Evolutionary conservation across 2,797 vertebrate species (phyloP).

Genomic region (Cirrhinus molitorella): DNA sequence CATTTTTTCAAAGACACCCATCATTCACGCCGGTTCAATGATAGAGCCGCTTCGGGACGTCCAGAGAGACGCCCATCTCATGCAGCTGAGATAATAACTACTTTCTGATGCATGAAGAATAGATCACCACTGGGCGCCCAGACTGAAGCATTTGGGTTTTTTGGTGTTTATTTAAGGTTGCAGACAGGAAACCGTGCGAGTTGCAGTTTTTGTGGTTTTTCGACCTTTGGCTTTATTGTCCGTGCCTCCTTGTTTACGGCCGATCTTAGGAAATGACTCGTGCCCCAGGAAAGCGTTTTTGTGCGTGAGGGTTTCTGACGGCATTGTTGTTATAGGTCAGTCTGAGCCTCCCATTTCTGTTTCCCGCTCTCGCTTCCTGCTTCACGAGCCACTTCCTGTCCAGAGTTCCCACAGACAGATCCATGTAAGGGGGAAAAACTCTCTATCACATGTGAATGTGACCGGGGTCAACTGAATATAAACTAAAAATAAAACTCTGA

Average conservation of each 20-base stretch:
- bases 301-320: conserved; percentile 30
- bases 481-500: conserved; percentile 2
- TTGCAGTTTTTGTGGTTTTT: conserved; percentile 28
- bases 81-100: conserved; percentile 39
- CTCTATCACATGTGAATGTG: conserved; percentile 13
- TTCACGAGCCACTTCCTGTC: conserved; percentile 63
- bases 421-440: conserved; percentile 12
- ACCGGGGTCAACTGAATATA: conserved; percentile 17
- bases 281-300: conserved; percentile 36
- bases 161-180: conserved; percentile 42
- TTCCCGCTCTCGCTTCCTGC: conserved; percentile 61
- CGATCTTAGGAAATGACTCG: conserved; percentile 39
- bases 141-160: conserved; percentile 6
- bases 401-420: conserved; percentile 51
- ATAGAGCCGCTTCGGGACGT: not conserved
- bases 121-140: conserved; percentile 22
- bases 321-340: conserved; percentile 55
- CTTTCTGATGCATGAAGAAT: conserved; percentile 4
- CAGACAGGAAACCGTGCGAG: conserved; percentile 47
- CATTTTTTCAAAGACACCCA: conserved; percentile 24
- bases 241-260: conserved; percentile 24
- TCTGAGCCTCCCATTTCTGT: conserved; percentile 54
- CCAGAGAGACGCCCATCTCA: conserved; percentile 16
- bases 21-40: conserved; percentile 8
- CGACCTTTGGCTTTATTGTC: conserved; percentile 7